Evolutionary conservation across 2,797 vertebrate genomes (phyloP), one percentile per base, ranked within the genome.

Genomic region (Salmo trutta): DNA sequence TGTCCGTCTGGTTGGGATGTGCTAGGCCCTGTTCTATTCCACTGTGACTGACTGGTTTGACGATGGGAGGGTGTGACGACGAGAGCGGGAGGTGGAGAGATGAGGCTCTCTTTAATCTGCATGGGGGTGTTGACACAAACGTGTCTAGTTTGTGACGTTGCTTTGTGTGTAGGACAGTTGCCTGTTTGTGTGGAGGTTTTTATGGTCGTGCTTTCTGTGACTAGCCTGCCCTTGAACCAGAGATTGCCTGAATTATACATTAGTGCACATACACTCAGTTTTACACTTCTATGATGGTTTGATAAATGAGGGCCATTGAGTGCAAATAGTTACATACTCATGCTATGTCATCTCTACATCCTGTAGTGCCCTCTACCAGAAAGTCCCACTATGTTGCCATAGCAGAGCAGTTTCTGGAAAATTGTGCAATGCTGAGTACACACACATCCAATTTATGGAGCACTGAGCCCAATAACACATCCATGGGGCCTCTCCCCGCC

Each of bases 1-100:
- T 77, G 90, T 90, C 86, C 84, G 89, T 92, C 91, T 84, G 85
- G 91, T 93, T 83, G 73, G 85, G 86, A 82, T 29, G 82, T 87
- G 84, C 80, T 2, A 47, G 73, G 81, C 82, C 84, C 84, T 85
- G 85, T 51, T 54, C 80, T 77, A 83, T 81, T 83, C 73, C 81
- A 77, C 24, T n/a, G 21, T 73, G 79, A 64, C 59, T 71, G 81
- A 86, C 79, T 84, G 74, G 29, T 36, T 65, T 36, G 29, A 68
- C 29, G 29, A 24, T 4, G 51, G 27, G 71, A 56, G 31, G 36
- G 21, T 8, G 41, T 41, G 41, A 41, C 6, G 10, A 47, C 3
- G 41, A 47, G 41, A 47, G 41, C 0, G 41, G 41, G 8, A 36
- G 69, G 69, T 66, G 16, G 10, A 62, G 72, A 79, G 71, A 47